Percentiles rank a stretch among this genome's conserved stretches.
These are phyloP conservation scores for Podabrus alpinus DNA, from an alignment of 2,888 invertebrate genomes.

Conservation along the genomic window DNA sequence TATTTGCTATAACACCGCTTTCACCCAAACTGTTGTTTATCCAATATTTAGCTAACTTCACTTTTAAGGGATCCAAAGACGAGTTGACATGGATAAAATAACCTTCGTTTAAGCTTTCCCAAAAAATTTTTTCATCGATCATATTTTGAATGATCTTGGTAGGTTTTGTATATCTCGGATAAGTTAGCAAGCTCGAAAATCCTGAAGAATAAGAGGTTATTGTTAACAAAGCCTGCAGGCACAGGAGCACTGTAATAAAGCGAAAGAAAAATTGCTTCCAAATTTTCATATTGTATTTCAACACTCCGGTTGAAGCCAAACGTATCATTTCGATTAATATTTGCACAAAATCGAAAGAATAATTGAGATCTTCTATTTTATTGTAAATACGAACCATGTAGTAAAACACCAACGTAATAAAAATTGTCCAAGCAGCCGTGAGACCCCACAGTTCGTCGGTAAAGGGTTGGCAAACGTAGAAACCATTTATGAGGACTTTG, in stretches of 20 bases:
- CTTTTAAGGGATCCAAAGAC: not conserved
- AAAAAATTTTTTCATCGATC: not conserved
- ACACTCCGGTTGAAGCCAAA: not conserved
- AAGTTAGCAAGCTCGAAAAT: not conserved
- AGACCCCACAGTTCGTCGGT: not conserved
- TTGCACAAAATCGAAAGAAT: not conserved
- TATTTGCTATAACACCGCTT: not conserved
- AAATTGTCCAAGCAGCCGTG: not conserved
- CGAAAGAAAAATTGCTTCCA: not conserved
- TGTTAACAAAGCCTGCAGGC: not conserved
- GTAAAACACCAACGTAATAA: not conserved
- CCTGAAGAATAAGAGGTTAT: not conserved
- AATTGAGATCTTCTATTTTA: not conserved
- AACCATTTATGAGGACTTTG: not conserved
- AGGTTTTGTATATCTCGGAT: not conserved
- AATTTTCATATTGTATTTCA: not conserved
- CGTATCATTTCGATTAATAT: not conserved
- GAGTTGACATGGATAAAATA: not conserved
- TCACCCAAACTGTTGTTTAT: not conserved
- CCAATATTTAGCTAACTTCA: not conserved
- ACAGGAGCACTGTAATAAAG: not conserved
- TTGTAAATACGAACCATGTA: not conserved
- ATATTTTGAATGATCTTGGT: not conserved
- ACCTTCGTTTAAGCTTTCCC: not conserved
- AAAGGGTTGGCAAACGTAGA: not conserved